phyloP scores from a whole-genome alignment of 2,888 invertebrate species.

The Eustalomyia histrio region DNA sequence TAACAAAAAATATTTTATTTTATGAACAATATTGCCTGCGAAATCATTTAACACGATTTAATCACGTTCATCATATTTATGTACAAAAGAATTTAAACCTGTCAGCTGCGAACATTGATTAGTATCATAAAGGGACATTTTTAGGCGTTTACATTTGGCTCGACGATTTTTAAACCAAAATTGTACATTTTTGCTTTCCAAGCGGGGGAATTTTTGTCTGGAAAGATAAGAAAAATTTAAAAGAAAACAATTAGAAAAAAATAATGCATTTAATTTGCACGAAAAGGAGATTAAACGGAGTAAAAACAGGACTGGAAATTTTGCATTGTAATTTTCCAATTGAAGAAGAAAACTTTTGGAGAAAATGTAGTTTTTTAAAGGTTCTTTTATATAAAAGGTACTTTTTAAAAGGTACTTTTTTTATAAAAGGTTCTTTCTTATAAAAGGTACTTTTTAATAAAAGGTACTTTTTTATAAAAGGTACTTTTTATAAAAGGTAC shows the following conservation, averaged over 20 bases:
- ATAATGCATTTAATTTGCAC: too few relatives aligned
- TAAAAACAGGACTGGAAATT: too few relatives aligned
- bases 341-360: too few relatives aligned
- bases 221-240: slow-evolving; percentile 44
- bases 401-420: too few relatives aligned
- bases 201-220: slow-evolving; percentile 97
- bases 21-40: slow-evolving; percentile 57
- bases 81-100: slow-evolving; percentile 77
- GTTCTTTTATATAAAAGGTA: too few relatives aligned
- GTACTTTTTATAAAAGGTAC: too few relatives aligned
- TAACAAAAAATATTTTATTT: slow-evolving; percentile 33
- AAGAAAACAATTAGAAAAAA: slow-evolving; percentile 15
- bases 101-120: slow-evolving; percentile 77
- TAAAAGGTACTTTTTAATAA: too few relatives aligned
- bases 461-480: too few relatives aligned
- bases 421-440: too few relatives aligned
- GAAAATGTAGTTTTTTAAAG: too few relatives aligned
- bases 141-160: slow-evolving; percentile 98
- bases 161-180: slow-evolving; percentile 99
- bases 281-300: too few relatives aligned
- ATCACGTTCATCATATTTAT: slow-evolving; percentile 79
- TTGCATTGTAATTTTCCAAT: too few relatives aligned
- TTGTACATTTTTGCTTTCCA: slow-evolving; percentile 99
- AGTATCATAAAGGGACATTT: slow-evolving; percentile 91
- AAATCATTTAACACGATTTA: slow-evolving; percentile 64